Base-by-base conservation (phyloP, 2,113 vertebrate genomes). In the Puma concolor region DNA sequence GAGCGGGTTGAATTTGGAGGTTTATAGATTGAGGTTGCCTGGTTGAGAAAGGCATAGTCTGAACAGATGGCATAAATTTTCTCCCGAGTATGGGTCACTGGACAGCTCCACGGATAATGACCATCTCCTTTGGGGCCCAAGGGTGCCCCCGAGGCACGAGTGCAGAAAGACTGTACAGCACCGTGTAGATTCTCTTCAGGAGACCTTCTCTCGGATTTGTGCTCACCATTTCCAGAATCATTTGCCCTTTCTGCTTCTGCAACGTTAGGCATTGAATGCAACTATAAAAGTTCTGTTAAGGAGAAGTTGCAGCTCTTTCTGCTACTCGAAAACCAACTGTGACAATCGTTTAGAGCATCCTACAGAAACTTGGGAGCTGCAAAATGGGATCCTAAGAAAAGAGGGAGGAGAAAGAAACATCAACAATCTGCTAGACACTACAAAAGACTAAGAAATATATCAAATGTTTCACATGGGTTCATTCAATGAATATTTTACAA, bases 1-100 rank as follows among this genome's bases (percentile, higher is more conserved):
- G 96, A 98, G 95, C 98, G 99, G 96, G 99, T 96, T 96, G 99
- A 95, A 96, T 98, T 99, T 44, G 99, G 97, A 69, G 99, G 99
- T 94, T 99, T 99, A 98, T 99, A 99, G 97, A 99, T 98, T 36
- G 99, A 99, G 27, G 99, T 99, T 13, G 99, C 99, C 98, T 99
- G 99, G 98, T 99, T 99, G 96, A 99, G 99, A 83, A 99, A 99
- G 44, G 99, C 99, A 94, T 99, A 99, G 98, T 99, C 99, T 3
- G 99, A 99, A 97, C 99, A 99, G 96, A 99, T 99, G 0, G 99
- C 99, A 98, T 99, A 99, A 98, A 99, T 99, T 98, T 99, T 99
- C 98, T 99, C 99, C 27, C 99, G 98, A 77, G 99, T 99, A 85
- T 99, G 99, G 27, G 99, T 99, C 98, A 99, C 99, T 10, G 99